Conservation (phyloP, 1,140 invertebrate species). For the Coptotermes formosanus region DNA sequence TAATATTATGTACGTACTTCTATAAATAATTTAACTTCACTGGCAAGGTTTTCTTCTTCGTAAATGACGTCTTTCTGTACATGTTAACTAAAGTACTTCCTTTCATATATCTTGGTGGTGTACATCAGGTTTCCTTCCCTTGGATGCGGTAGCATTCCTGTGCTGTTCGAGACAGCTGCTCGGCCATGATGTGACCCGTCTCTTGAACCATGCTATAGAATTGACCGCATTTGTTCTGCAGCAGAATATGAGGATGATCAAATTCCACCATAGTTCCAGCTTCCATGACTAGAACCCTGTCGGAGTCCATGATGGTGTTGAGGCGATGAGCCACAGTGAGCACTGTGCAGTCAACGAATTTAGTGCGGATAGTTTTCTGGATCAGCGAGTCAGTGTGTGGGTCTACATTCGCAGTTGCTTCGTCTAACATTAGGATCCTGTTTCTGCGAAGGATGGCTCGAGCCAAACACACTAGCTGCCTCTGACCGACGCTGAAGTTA, state of each 20-base stretch:
- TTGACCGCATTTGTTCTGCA: constrained; percentile 55
- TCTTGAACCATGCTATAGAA: constrained; percentile 68
- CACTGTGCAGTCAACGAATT: constrained; percentile 55
- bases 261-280: constrained; percentile 63
- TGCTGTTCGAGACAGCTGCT: constrained; percentile 59
- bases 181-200: constrained; percentile 60
- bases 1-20: too few relatives aligned
- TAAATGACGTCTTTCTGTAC: too few relatives aligned
- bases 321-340: constrained; percentile 78
- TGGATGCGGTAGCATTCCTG: constrained; percentile 48
- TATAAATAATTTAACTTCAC: too few relatives aligned
- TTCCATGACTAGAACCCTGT: constrained; percentile 66
- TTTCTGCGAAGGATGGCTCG: constrained; percentile 77
- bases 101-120: too few relatives aligned
- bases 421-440: constrained; percentile 75
- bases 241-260: constrained; percentile 59
- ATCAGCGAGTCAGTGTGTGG: constrained; percentile 58
- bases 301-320: constrained; percentile 64
- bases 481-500: constrained; percentile 80
- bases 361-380: constrained; percentile 52
- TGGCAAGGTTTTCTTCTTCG: too few relatives aligned
- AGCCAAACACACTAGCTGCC: constrained; percentile 75
- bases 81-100: too few relatives aligned
- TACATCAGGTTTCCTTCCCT: background rate
- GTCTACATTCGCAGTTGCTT: constrained; percentile 87